Evolutionary conservation across 1,140 invertebrate species (phyloP), one percentile per base, ranked within the genome.

Genomic region (Diachasma alloeum): DNA sequence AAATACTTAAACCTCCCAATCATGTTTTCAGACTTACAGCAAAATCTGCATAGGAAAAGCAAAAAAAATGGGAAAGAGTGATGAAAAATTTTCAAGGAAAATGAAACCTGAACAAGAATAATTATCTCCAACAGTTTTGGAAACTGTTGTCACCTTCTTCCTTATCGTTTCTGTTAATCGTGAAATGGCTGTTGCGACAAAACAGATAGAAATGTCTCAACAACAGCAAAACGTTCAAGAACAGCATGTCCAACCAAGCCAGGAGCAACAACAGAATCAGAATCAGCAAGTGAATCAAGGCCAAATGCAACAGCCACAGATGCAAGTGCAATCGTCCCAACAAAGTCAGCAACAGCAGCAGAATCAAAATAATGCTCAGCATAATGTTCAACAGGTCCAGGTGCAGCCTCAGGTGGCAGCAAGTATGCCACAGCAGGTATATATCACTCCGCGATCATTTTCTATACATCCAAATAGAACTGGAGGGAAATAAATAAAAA

Each of bases 391-490:
- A 56, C 90, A 91, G 80, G 85, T 89, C n/a, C 85, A 90, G 80
- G 90, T 91, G n/a, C 89, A 88, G 70, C 85, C 88, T 37, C 88
- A 90, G 82, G 90, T 90, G 81, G 91, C 90, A 72, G 90, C 91
- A 42, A 92, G 91, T 81, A 91, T 93, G 83, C 90, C 92, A 56
- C 91, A 92, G 76, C 87, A 90, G 88, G 89, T 87, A 87, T 79
- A 81, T 83, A 83, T 44, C 87, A 88, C 15, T 31, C 1, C n/a
- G 3, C 5, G n/a, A 19, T 3, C 19, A 66, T 67, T 42, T 44
- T 66, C 22, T 31, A 44, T 15, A 26, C 24, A 74, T 63, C 6
- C 48, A 53, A 19, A 15, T 15, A 15, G 17, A 53, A n/a, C 9
- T 53, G 15, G 17, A 53, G 15, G 15, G 42, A 63, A 63, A 31